These are phyloP conservation scores for Ctenopoma kingsleyae DNA, from an alignment of 2,797 vertebrate species.

Conservation along the genomic window DNA sequence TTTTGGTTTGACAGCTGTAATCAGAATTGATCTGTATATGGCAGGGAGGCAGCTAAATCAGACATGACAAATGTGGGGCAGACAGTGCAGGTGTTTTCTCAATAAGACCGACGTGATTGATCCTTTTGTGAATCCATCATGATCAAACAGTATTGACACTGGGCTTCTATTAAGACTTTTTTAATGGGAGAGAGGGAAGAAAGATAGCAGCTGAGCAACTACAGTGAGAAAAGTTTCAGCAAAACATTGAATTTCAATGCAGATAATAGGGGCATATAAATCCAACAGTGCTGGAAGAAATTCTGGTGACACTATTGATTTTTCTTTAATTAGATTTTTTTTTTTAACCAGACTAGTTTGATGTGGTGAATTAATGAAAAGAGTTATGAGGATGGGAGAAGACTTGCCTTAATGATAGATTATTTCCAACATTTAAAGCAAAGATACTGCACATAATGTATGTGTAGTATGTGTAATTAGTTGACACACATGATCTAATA, in stretches of 20 bases:
- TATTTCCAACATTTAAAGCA: slow-evolving; percentile 40
- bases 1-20: slow-evolving; percentile 74
- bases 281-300: slow-evolving; percentile 44
- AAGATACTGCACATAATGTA: neutral
- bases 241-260: slow-evolving; percentile 43
- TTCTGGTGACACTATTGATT: slow-evolving; percentile 68
- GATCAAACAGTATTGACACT: slow-evolving; percentile 76
- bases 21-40: slow-evolving; percentile 82
- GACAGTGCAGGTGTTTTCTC: slow-evolving; percentile 80
- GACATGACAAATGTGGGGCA: slow-evolving; percentile 78
- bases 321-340: slow-evolving; percentile 69
- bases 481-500: too few species aligned
- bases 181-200: slow-evolving; percentile 34
- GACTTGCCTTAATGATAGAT: slow-evolving; percentile 51
- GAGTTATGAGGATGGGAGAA: slow-evolving; percentile 36
- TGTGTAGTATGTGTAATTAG: too few species aligned
- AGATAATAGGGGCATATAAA: slow-evolving; percentile 23
- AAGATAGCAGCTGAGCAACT: slow-evolving; percentile 43
- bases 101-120: slow-evolving; percentile 75
- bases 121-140: slow-evolving; percentile 80
- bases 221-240: slow-evolving; percentile 17
- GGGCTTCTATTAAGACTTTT: slow-evolving; percentile 68
- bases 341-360: slow-evolving; percentile 42
- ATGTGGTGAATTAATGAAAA: slow-evolving; percentile 54
- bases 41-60: slow-evolving; percentile 76